A percentile compares a stretch with the other conserved stretches of the same genome.
Conservation (phyloP, 1,140 invertebrate species). For the Ips nitidus region DNA sequence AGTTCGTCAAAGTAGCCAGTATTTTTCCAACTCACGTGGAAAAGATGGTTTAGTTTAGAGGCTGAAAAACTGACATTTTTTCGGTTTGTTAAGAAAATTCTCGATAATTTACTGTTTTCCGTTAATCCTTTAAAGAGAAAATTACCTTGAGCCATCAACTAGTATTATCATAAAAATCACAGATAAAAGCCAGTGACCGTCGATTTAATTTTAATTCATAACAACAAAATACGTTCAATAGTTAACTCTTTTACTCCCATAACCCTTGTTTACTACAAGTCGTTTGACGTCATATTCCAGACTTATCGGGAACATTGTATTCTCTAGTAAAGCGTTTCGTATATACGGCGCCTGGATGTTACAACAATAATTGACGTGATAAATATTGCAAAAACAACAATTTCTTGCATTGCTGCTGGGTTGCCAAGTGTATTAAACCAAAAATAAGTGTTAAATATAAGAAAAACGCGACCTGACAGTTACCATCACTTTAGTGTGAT, state of each 20-base stretch:
- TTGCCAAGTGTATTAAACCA: neutral
- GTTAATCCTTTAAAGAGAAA: no score
- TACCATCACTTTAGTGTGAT: neutral
- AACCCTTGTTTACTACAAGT: neutral
- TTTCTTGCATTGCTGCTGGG: neutral
- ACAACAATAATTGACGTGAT: neutral
- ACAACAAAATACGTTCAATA: neutral
- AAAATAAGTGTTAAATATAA: constrained; percentile 1
- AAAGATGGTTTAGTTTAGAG: no score
- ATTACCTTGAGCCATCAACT: no score
- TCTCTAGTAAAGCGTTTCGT: neutral
- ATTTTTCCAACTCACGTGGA: no score
- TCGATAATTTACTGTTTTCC: no score
- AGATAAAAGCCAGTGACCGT: no score
- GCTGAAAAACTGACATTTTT: no score
- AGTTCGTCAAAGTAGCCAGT: no score
- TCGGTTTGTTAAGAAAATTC: no score
- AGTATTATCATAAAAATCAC: no score
- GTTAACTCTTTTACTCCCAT: neutral
- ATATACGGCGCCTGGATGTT: neutral
- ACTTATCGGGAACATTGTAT: neutral
- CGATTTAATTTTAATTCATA: neutral
- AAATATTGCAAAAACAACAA: constrained; percentile 3
- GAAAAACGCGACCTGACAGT: neutral
- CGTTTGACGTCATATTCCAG: neutral